Conservation (phyloP, 2,888 invertebrate species). For the Agelastica alni region DNA sequence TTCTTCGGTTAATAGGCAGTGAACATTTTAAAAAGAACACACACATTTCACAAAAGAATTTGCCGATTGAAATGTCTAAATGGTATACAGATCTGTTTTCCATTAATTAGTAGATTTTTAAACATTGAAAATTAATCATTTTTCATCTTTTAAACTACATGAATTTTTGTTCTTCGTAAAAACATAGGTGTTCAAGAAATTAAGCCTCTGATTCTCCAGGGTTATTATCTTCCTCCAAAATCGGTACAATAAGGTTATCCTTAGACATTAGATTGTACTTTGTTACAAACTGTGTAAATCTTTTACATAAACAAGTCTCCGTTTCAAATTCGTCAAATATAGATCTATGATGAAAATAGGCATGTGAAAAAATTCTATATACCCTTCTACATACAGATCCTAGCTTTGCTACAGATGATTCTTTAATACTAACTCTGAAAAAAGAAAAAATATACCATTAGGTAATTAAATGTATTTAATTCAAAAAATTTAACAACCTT, state of each 20-base stretch:
- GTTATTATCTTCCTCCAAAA: constrained; percentile 77
- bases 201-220: constrained; percentile 60
- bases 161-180: constrained; percentile 4
- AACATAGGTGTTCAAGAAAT: constrained; percentile 22
- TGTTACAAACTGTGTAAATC: constrained; percentile 96
- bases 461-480: too few species aligned
- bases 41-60: too few species aligned
- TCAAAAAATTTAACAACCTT: too few species aligned
- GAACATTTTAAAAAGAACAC: too few species aligned
- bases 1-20: too few species aligned
- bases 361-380: constrained; percentile 99
- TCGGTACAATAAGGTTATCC: constrained; percentile 98
- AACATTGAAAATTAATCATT: too few species aligned
- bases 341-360: constrained; percentile 95
- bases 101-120: too few species aligned
- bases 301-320: constrained; percentile 91
- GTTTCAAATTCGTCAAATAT: constrained; percentile 98
- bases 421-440: constrained; percentile 95
- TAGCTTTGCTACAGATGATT: constrained; percentile 96
- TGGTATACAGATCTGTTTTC: too few species aligned
- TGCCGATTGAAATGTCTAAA: too few species aligned
- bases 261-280: constrained; percentile 98
- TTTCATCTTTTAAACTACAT: not conserved
- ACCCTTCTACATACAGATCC: constrained; percentile 98
- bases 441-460: not conserved